phyloP scores from a whole-genome alignment of 2,113 vertebrate species.

The Chinchilla lanigera region DNA sequence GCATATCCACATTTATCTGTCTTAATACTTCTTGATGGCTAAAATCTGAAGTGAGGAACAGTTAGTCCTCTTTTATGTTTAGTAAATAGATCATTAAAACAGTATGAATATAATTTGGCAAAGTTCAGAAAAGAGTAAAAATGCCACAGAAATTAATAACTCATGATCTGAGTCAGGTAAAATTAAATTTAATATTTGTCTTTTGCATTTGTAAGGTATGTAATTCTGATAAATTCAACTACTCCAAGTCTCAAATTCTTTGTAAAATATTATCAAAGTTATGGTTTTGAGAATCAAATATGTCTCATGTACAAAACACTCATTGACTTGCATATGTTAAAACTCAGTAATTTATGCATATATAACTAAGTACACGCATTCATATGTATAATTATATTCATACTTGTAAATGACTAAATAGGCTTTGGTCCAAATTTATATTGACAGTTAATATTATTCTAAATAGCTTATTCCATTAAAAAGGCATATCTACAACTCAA shows the following conservation, averaged over 20 bases:
- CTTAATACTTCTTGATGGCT: background rate
- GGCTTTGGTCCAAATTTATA: background rate
- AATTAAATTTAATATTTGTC: background rate
- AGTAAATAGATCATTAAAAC: background rate
- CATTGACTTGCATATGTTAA: background rate
- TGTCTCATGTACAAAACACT: background rate
- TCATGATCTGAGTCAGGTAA: background rate
- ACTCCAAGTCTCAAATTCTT: background rate
- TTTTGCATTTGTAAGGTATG: background rate
- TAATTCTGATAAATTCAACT: background rate
- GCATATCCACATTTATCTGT: background rate
- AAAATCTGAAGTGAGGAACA: background rate
- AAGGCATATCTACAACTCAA: background rate
- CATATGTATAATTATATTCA: background rate
- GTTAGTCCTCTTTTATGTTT: background rate
- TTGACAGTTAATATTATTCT: background rate
- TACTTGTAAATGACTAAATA: background rate
- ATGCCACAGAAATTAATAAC: background rate
- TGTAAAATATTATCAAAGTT: background rate
- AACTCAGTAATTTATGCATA: background rate
- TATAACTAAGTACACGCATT: background rate
- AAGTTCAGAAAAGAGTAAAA: background rate
- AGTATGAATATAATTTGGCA: background rate
- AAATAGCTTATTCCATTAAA: conserved; percentile 21
- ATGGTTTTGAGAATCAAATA: background rate